Evolutionary conservation across 2,888 invertebrate genomes (phyloP).

Genomic region (Acronicta leporina): DNA sequence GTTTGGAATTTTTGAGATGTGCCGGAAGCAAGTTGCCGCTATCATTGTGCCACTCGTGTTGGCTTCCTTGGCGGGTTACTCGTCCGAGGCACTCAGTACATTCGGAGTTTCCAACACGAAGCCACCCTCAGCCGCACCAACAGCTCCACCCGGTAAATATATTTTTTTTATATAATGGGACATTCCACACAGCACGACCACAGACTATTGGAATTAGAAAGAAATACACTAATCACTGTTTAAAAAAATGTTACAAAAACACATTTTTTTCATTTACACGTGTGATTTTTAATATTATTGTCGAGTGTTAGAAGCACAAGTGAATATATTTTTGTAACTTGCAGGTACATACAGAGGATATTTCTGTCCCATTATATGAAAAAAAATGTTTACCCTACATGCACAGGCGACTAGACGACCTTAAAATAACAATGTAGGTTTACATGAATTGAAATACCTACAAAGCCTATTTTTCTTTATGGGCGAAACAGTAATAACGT

Average conservation of each 20-base stretch:
- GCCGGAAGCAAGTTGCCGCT: constrained; percentile 74
- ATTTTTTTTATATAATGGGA: constrained; percentile 78
- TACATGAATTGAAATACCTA: constrained; percentile 20
- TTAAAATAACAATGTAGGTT: constrained; percentile 15
- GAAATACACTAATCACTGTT: constrained; percentile 42
- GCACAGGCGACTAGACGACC: constrained; percentile 32
- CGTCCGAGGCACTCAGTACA: constrained; percentile 91
- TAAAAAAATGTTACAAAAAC: constrained; percentile 17
- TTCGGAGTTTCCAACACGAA: constrained; percentile 91
- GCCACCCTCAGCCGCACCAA: constrained; percentile 87
- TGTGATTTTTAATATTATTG: constrained; percentile 38
- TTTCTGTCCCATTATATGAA: constrained; percentile 63
- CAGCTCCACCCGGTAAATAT: constrained; percentile 89
- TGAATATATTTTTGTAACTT: constrained; percentile 39
- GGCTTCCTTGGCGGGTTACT: constrained; percentile 78
- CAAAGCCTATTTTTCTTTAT: constrained; percentile 8
- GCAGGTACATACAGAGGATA: constrained; percentile 52
- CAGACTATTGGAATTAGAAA: constrained; percentile 40
- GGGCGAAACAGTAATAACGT: constrained; percentile 42
- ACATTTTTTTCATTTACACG: constrained; percentile 41
- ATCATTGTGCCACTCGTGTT: constrained; percentile 74
- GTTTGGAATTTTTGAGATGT: constrained; percentile 76
- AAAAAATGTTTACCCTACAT: constrained; percentile 58
- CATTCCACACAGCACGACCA: constrained; percentile 59
- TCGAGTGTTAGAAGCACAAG: constrained; percentile 41